phyloP scores from a whole-genome alignment of 2,113 vertebrate species.

The Rallus limicola region DNA sequence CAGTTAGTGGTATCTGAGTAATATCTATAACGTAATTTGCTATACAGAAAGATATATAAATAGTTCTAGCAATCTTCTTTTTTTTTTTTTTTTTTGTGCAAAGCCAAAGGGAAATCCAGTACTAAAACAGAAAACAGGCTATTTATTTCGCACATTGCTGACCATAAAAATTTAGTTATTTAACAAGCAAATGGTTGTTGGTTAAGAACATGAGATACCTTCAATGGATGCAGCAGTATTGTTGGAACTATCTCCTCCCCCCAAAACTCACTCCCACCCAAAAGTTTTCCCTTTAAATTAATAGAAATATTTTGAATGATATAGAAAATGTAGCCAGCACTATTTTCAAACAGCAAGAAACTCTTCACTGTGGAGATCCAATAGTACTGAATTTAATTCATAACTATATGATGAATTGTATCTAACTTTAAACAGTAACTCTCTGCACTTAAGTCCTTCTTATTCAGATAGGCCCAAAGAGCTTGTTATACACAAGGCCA shows the following conservation, averaged over 20 bases:
- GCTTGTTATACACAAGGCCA: neutral
- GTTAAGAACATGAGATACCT: neutral
- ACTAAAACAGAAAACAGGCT: neutral
- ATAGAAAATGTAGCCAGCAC: neutral
- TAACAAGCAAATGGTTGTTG: neutral
- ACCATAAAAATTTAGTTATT: neutral
- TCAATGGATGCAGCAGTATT: fast-evolving
- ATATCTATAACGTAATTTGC: neutral
- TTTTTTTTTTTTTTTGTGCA: neutral
- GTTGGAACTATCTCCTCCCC: fast-evolving
- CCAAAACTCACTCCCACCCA: neutral
- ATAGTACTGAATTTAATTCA: neutral
- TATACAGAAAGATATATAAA: neutral
- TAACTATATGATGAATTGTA: fast-evolving
- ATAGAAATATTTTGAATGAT: neutral
- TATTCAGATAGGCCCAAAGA: neutral
- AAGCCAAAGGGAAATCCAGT: neutral
- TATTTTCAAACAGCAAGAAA: neutral
- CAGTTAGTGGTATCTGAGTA: neutral
- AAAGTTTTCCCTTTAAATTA: neutral
- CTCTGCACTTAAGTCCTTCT: neutral
- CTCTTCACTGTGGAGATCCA: neutral
- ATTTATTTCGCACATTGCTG: neutral
- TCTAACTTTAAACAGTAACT: neutral
- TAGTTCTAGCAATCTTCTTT: neutral